These are phyloP conservation scores for Mareca penelope DNA, from an alignment of 2,797 vertebrate genomes.

Conservation along the genomic window DNA sequence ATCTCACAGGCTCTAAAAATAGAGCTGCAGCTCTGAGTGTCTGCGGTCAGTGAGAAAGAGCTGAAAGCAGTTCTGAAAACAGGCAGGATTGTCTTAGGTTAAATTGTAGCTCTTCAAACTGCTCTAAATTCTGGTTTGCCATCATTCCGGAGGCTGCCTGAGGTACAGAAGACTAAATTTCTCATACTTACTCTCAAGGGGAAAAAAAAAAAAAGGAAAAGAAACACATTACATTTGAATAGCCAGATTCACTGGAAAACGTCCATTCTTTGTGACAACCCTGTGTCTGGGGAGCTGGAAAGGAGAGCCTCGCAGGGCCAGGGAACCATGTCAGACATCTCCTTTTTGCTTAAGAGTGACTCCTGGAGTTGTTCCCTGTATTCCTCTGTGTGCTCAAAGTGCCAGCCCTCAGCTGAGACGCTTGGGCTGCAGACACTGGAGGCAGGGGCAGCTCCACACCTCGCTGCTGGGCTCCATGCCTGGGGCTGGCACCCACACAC, in stretches of 20 bases:
- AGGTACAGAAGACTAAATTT: not conserved
- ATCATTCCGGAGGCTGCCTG: not conserved
- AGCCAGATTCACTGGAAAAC: not conserved
- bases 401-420: not conserved
- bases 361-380: not conserved
- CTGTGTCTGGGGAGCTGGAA: not conserved
- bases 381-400: not conserved
- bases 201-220: too few species aligned
- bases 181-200: not conserved
- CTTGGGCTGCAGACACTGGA: not conserved
- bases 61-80: not conserved
- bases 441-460: not conserved
- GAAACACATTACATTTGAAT: not conserved
- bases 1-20: not conserved
- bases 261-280: not conserved
- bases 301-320: not conserved
- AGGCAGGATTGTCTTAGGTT: not conserved
- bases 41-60: not conserved
- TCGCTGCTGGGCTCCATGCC: not conserved
- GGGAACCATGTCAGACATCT: not conserved
- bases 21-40: not conserved
- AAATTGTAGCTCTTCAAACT: conserved; percentile 21
- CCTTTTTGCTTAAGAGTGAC: not conserved
- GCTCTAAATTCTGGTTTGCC: conserved; percentile 35
- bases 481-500: accelerated